These are phyloP conservation scores for Ichneumoninae sp. DNA, from an alignment of 2,888 invertebrate genomes.

Conservation along the genomic window DNA sequence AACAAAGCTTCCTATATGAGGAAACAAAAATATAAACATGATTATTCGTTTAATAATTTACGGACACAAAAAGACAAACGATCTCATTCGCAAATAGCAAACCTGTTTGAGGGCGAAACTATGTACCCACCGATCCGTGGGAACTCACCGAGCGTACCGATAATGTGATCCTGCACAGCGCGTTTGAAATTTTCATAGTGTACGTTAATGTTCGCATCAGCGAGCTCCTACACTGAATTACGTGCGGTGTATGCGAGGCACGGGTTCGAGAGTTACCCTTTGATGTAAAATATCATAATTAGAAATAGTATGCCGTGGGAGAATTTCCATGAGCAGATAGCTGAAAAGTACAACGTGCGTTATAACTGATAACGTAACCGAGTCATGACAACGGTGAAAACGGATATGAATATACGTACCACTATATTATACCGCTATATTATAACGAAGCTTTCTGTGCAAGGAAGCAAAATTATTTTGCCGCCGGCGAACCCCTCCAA, in stretches of 20 bases:
- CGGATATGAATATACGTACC: too few species aligned
- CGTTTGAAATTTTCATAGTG: not conserved
- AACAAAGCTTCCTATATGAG: not conserved
- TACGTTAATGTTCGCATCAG: not conserved
- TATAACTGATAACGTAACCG: not conserved
- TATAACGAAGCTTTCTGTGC: too few species aligned
- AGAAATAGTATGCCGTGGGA: conserved; percentile 1
- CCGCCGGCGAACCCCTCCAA: too few species aligned
- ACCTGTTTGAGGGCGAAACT: not conserved
- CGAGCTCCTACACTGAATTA: not conserved
- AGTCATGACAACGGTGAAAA: not conserved
- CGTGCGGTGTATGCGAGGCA: not conserved
- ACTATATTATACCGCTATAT: too few species aligned
- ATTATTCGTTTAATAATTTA: not conserved
- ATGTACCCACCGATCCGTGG: not conserved
- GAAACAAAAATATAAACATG: not conserved
- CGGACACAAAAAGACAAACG: not conserved
- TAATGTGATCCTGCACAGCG: not conserved
- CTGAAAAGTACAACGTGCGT: not conserved
- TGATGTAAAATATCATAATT: conserved; percentile 49
- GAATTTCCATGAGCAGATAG: conserved; percentile 7
- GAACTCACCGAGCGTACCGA: not conserved
- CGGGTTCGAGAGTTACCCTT: conserved; percentile 1
- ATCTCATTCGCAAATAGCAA: not conserved
- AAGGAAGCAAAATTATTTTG: too few species aligned